Evolutionary conservation across 2,888 invertebrate species (phyloP).

Genomic region (Phlogophora meticulosa): DNA sequence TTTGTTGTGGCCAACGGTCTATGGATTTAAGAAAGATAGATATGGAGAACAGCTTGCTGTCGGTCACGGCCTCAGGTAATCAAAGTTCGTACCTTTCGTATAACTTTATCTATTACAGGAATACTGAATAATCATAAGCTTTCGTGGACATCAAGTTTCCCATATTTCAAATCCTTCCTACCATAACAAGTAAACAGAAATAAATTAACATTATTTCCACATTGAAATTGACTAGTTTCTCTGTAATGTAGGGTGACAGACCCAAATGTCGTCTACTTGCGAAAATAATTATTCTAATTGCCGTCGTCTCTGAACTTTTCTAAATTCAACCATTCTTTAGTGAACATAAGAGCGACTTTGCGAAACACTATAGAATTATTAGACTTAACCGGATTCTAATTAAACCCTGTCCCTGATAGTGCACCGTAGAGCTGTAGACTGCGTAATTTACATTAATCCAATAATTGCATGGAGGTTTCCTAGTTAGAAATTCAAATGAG

Average conservation of each 20-base stretch:
- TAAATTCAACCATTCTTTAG: slow-evolving; percentile 70
- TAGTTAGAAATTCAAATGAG: slow-evolving; percentile 98
- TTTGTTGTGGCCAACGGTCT: background rate
- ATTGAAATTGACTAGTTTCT: slow-evolving; percentile 55
- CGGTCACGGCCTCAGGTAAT: background rate
- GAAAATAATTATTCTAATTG: slow-evolving; percentile 67
- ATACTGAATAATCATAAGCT: slow-evolving; percentile 20
- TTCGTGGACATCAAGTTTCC: background rate
- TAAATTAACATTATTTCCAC: slow-evolving; percentile 55
- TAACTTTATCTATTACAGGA: slow-evolving; percentile 6
- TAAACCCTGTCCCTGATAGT: slow-evolving; percentile 90
- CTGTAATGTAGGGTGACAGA: slow-evolving; percentile 55
- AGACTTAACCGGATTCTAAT: slow-evolving; percentile 90
- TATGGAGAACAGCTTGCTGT: background rate
- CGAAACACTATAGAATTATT: slow-evolving; percentile 84
- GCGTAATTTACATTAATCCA: slow-evolving; percentile 98
- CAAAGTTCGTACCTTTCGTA: background rate
- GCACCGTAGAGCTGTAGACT: slow-evolving; percentile 92
- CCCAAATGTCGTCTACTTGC: slow-evolving; percentile 61
- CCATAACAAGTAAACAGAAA: slow-evolving; percentile 38
- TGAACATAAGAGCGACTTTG: slow-evolving; percentile 76
- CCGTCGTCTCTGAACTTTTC: slow-evolving; percentile 43
- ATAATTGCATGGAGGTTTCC: slow-evolving; percentile 98
- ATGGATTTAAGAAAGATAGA: background rate
- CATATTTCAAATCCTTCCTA: slow-evolving; percentile 28